Conservation (phyloP, 2,797 vertebrate species). For the Phaenicophaeus curvirostris region DNA sequence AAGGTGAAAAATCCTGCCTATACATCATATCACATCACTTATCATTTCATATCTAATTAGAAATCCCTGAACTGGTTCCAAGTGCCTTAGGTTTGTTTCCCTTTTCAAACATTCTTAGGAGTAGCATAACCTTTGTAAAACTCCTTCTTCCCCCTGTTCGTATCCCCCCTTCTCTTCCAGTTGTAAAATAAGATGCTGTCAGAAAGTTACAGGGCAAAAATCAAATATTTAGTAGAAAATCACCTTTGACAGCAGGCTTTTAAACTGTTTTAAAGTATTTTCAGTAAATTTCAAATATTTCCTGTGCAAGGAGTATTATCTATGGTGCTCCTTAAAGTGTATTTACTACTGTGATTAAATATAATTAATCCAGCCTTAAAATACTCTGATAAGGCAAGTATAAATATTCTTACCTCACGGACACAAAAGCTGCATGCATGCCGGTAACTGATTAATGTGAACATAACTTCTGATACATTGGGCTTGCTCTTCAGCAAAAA, state of each 20-base stretch:
- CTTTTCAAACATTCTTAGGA: neutral
- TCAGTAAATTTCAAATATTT: neutral
- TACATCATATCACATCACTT: neutral
- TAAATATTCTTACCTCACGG: neutral
- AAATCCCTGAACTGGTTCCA: slow-evolving; percentile 18
- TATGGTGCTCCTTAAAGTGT: neutral
- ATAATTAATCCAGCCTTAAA: neutral
- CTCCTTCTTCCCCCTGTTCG: neutral
- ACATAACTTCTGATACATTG: neutral
- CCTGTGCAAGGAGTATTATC: neutral
- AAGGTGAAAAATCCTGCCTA: neutral
- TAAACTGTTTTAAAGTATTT: neutral
- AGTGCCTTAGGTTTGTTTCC: slow-evolving; percentile 13
- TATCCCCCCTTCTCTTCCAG: neutral
- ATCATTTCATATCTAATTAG: neutral
- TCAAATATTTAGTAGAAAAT: neutral
- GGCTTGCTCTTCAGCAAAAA: neutral
- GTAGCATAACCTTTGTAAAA: neutral
- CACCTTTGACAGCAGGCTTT: neutral
- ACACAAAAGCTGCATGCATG: neutral
- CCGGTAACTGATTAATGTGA: neutral
- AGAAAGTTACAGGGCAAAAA: neutral
- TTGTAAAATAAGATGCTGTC: neutral
- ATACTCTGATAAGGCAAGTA: neutral
- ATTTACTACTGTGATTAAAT: neutral